A percentile compares a stretch with the other conserved stretches of the same genome.
phyloP scores from a whole-genome alignment of 2,113 vertebrate species.

The Emydocephalus ijimae region DNA sequence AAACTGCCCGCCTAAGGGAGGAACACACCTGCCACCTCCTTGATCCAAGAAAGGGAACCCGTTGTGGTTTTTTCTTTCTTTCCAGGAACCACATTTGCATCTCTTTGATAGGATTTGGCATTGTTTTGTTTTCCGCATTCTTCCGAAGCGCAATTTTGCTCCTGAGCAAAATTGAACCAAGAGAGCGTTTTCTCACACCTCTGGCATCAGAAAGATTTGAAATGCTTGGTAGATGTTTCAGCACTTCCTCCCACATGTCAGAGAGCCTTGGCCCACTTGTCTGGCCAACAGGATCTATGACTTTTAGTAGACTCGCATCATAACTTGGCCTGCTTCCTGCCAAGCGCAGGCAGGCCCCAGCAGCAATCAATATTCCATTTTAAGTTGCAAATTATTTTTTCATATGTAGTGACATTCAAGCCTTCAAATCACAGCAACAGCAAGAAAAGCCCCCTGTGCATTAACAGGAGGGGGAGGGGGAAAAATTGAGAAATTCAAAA shows the following conservation, averaged over 20 bases:
- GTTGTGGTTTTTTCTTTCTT: conserved; percentile 60
- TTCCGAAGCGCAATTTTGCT: conserved; percentile 22
- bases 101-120: conserved; percentile 61
- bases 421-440: conserved; percentile 15
- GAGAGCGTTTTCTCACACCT: conserved; percentile 36
- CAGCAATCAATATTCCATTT: conserved; percentile 64
- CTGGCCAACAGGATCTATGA: conserved; percentile 41
- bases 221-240: conserved; percentile 22
- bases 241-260: conserved; percentile 23
- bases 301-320: conserved; percentile 47
- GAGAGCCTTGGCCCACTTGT: conserved; percentile 33
- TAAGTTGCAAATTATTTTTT: conserved; percentile 57
- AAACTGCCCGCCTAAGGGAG: background rate
- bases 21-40: conserved; percentile 43
- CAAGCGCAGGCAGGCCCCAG: conserved; percentile 35
- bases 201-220: conserved; percentile 13
- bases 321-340: conserved; percentile 50
- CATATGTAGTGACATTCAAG: conserved; percentile 29
- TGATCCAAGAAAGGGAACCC: conserved; percentile 55
- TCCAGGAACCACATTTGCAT: conserved; percentile 45
- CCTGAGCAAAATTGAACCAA: conserved; percentile 17
- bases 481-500: background rate
- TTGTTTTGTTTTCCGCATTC: conserved; percentile 44
- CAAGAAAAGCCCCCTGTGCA: background rate
- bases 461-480: background rate